These are phyloP conservation scores for Glossosoma conforme DNA, from an alignment of 1,140 invertebrate genomes.

Conservation along the genomic window DNA sequence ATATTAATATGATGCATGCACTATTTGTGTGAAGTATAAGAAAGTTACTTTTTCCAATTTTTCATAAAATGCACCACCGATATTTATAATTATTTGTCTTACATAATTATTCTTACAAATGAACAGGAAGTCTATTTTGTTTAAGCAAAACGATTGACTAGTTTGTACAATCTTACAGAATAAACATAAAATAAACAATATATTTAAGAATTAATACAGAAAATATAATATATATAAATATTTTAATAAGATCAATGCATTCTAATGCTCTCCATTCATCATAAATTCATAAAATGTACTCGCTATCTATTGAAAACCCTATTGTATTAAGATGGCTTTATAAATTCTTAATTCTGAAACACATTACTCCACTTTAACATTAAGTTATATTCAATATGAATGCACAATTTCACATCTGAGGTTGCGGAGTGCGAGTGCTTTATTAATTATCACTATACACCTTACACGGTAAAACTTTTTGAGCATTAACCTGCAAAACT, in stretches of 20 bases:
- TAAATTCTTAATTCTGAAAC: conserved; percentile 9
- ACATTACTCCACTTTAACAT: conserved; percentile 1
- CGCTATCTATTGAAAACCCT: conserved; percentile 4
- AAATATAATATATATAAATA: conserved; percentile 17
- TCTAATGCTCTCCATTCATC: no score
- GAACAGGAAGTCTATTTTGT: no score
- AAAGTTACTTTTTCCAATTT: no score
- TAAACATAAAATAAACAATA: conserved; percentile 15
- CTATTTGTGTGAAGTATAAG: no score
- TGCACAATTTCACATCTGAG: neutral
- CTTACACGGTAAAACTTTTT: conserved; percentile 20
- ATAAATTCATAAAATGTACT: no score
- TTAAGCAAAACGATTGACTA: conserved; percentile 19
- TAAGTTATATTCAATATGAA: conserved; percentile 9
- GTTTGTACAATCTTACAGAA: conserved; percentile 24
- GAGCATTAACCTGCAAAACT: conserved; percentile 25
- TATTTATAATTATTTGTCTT: no score
- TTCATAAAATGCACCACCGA: no score
- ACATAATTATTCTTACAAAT: no score
- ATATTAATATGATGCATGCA: no score
- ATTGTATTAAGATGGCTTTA: conserved; percentile 12
- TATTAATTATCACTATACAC: conserved; percentile 18
- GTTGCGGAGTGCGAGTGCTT: neutral
- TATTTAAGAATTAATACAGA: conserved; percentile 11
- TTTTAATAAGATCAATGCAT: conserved; percentile 16